Conservation (phyloP, 1,140 invertebrate species). For the Aphis craccivora region DNA sequence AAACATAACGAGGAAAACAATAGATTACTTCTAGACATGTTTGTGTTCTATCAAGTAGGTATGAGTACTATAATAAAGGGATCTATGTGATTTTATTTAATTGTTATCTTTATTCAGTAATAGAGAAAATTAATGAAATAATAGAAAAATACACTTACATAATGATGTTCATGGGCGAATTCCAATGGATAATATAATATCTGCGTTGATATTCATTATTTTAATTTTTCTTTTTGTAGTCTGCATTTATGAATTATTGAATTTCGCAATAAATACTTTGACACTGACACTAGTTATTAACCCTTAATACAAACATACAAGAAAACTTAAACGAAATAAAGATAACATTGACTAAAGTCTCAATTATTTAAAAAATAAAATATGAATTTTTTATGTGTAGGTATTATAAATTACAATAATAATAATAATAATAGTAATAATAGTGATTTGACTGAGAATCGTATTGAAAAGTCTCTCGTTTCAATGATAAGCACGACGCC, state of each 20-base stretch:
- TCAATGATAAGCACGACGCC: slow-evolving; percentile 16
- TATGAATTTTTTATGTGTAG: background rate
- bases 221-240: background rate
- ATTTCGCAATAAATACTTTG: background rate
- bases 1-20: background rate
- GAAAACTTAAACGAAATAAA: slow-evolving; percentile 6
- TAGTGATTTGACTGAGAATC: background rate
- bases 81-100: background rate
- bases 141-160: background rate
- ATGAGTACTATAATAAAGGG: no score
- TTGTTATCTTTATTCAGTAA: background rate
- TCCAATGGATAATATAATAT: background rate
- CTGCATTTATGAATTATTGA: background rate
- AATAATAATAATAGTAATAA: background rate
- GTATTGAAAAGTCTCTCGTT: slow-evolving; percentile 19
- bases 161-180: background rate
- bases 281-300: background rate
- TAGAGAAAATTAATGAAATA: background rate
- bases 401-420: slow-evolving; percentile 18
- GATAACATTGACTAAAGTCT: background rate
- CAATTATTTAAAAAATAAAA: slow-evolving; percentile 24
- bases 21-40: background rate
- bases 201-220: background rate
- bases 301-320: background rate
- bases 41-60: background rate